These are phyloP conservation scores for Pterostichus madidus DNA, from an alignment of 2,888 invertebrate genomes.

Conservation along the genomic window DNA sequence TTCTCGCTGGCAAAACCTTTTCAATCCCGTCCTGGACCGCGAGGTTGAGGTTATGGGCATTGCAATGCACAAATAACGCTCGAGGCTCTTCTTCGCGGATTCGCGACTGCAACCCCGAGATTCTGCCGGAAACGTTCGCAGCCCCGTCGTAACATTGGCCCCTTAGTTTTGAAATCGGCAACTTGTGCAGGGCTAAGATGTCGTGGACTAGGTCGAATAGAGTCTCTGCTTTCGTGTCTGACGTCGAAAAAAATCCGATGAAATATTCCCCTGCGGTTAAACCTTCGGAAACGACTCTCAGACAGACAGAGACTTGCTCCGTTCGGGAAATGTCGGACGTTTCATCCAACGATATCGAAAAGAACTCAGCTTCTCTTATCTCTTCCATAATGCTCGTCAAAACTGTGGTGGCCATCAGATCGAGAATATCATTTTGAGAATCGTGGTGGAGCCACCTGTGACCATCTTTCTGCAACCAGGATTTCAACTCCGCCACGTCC, in stretches of 20 bases:
- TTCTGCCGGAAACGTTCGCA: constrained; percentile 68
- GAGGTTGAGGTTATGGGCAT: constrained; percentile 69
- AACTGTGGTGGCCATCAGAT: constrained; percentile 64
- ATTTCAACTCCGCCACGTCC: constrained; percentile 66
- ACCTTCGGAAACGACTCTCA: constrained; percentile 65
- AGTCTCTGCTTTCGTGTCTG: constrained; percentile 67
- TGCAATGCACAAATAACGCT: constrained; percentile 69
- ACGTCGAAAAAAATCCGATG: constrained; percentile 67
- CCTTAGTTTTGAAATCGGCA: constrained; percentile 66
- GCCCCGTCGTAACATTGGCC: constrained; percentile 70
- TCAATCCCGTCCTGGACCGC: constrained; percentile 68
- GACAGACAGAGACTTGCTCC: constrained; percentile 68
- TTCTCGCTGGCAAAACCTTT: constrained; percentile 62
- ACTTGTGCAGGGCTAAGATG: constrained; percentile 65
- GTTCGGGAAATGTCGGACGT: constrained; percentile 67
- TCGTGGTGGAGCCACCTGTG: constrained; percentile 67
- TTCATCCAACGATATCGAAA: constrained; percentile 67
- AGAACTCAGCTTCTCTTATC: constrained; percentile 66
- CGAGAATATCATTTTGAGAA: constrained; percentile 65
- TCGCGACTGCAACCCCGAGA: constrained; percentile 69
- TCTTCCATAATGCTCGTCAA: constrained; percentile 58
- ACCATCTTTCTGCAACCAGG: constrained; percentile 64
- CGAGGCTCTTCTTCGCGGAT: constrained; percentile 68
- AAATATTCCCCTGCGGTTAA: constrained; percentile 66
- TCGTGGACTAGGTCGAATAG: constrained; percentile 67